Evolutionary conservation across 2,797 vertebrate species (phyloP).

Genomic region (Xyrichtys novacula): DNA sequence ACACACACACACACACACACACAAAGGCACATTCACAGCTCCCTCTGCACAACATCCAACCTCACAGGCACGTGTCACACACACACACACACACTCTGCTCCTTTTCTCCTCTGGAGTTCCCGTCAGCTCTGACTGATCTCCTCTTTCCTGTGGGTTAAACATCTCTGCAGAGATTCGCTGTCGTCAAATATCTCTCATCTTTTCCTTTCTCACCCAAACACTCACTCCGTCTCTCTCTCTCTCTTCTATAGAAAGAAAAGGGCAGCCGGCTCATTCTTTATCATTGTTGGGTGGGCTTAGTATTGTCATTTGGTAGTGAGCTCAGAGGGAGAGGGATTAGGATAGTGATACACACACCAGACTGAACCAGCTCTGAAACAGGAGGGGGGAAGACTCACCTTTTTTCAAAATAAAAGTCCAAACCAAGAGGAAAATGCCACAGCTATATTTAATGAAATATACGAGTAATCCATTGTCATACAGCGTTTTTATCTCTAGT

Average conservation of each 20-base stretch:
- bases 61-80: conserved; percentile 51
- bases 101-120: conserved; percentile 48
- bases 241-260: conserved; percentile 67
- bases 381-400: background rate
- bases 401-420: conserved; percentile 34
- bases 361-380: conserved; percentile 27
- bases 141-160: conserved; percentile 45
- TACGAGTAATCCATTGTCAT: conserved; percentile 85
- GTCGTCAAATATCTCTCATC: conserved; percentile 62
- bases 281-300: conserved; percentile 70
- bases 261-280: conserved; percentile 73
- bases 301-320: conserved; percentile 67
- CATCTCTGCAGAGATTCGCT: conserved; percentile 60
- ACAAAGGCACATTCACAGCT: conserved; percentile 31
- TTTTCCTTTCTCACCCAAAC: conserved; percentile 35
- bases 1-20: conserved; percentile 26
- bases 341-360: conserved; percentile 53
- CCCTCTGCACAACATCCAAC: conserved; percentile 33
- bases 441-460: conserved; percentile 85
- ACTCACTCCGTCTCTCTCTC: conserved; percentile 38
- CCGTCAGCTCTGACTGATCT: conserved; percentile 62
- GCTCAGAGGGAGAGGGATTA: conserved; percentile 74
- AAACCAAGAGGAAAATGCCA: conserved; percentile 75
- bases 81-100: conserved; percentile 43
- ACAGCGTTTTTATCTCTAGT: conserved; percentile 84